phyloP scores from a whole-genome alignment of 2,113 vertebrate genomes.

The Stigmatopora argus region DNA sequence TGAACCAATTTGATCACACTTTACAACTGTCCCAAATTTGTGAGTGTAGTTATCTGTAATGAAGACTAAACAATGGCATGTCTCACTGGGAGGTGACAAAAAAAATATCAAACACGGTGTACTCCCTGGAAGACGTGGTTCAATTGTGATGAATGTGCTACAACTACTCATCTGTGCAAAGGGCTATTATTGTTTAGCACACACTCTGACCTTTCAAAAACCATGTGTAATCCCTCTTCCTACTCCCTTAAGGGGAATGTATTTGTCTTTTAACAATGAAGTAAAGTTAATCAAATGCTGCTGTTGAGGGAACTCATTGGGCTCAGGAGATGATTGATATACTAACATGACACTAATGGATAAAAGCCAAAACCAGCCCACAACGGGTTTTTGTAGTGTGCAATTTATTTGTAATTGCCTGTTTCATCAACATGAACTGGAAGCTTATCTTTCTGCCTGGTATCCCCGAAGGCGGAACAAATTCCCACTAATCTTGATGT shows the following conservation, averaged over 20 bases:
- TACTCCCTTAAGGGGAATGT: not conserved
- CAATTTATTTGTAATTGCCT: constrained; percentile 31
- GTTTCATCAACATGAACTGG: constrained; percentile 10
- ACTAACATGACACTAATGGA: constrained; percentile 10
- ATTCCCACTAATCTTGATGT: constrained; percentile 61
- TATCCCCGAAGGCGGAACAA: constrained; percentile 28
- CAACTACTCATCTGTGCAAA: not conserved
- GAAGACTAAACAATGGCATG: not conserved
- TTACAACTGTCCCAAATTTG: no score
- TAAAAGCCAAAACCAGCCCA: constrained; percentile 1
- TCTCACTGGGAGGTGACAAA: not conserved
- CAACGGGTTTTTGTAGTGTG: constrained; percentile 3
- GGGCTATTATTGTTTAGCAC: not conserved
- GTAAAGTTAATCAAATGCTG: not conserved
- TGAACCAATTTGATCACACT: no score
- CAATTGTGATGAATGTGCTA: not conserved
- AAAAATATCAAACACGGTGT: not conserved
- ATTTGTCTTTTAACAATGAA: not conserved
- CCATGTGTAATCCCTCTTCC: not conserved
- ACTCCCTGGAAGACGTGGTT: not conserved
- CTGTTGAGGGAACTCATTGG: constrained; percentile 12
- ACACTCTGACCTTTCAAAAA: not conserved
- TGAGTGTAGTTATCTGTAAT: no score
- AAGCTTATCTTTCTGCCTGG: constrained; percentile 28
- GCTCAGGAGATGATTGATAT: constrained; percentile 17